phyloP scores from a whole-genome alignment of 2,797 vertebrate genomes.

The Neosilurus hyrtlii region DNA sequence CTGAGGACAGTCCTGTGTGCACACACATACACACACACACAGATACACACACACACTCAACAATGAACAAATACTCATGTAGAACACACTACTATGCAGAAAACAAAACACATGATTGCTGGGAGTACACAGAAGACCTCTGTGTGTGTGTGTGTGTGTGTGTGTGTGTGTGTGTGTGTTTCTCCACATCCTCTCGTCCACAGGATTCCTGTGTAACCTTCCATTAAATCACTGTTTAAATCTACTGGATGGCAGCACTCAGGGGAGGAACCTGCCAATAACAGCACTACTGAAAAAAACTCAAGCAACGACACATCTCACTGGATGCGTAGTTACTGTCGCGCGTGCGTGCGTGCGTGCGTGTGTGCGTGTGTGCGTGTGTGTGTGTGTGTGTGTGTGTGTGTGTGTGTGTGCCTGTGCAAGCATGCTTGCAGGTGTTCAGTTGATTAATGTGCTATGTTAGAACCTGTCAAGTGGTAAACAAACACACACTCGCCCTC shows the following conservation, averaged over 20 bases:
- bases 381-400: background rate
- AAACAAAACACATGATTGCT: background rate
- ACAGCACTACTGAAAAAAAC: conserved; percentile 35
- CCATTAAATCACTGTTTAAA: conserved; percentile 40
- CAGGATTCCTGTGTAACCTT: conserved; percentile 11
- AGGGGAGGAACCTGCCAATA: conserved; percentile 47
- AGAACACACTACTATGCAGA: background rate
- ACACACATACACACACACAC: background rate
- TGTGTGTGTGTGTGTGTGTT: conserved; percentile 38
- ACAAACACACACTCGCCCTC: conserved; percentile 52
- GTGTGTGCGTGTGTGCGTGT: background rate
- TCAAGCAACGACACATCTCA: conserved; percentile 17
- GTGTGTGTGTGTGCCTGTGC: background rate
- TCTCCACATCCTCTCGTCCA: conserved; percentile 19
- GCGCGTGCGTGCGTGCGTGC: background rate
- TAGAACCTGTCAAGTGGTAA: conserved; percentile 55
- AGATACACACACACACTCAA: background rate
- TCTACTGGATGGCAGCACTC: conserved; percentile 48
- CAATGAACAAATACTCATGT: background rate
- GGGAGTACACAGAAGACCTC: background rate
- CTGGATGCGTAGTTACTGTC: conserved; percentile 3
- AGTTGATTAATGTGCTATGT: conserved; percentile 53
- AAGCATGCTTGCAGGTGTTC: conserved; percentile 44
- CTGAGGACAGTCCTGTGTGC: conserved; percentile 90
- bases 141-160: conserved; percentile 32